Percentiles rank a stretch among this genome's conserved stretches.
phyloP scores from a whole-genome alignment of 2,113 vertebrate genomes.

The Acrocephalus arundinaceus region DNA sequence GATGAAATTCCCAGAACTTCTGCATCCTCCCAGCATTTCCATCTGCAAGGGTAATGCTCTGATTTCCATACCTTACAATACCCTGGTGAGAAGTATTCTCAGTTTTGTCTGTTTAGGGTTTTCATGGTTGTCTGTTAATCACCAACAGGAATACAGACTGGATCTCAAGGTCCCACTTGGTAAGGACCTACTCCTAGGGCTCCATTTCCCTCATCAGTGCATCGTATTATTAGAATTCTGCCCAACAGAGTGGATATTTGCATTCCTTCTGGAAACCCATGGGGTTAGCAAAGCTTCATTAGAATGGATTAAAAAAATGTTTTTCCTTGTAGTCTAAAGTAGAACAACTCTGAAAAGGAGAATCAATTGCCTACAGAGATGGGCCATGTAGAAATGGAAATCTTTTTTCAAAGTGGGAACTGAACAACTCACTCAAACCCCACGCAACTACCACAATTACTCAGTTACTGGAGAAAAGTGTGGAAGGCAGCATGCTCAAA shows the following conservation, averaged over 20 bases:
- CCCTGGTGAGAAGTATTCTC: neutral
- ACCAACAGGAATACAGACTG: neutral
- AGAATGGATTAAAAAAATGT: neutral
- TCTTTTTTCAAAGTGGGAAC: neutral
- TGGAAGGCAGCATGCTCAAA: neutral
- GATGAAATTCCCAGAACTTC: neutral
- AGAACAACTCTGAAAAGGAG: neutral
- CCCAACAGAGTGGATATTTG: neutral
- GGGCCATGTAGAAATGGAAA: neutral
- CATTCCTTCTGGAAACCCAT: neutral
- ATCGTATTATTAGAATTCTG: neutral
- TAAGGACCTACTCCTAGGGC: neutral
- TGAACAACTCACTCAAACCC: neutral
- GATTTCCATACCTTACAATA: neutral
- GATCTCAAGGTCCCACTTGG: neutral
- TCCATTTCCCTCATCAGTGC: neutral
- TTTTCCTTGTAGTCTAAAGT: neutral
- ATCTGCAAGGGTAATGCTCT: neutral
- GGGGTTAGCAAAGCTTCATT: neutral
- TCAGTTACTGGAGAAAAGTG: neutral
- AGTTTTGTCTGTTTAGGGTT: neutral
- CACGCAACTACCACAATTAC: neutral
- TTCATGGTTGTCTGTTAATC: neutral
- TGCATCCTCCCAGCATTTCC: neutral
- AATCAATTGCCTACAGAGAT: neutral